A percentile compares a stretch with the other conserved stretches of the same genome.
These are phyloP conservation scores for Gymnoscelis rufifasciata DNA, from an alignment of 2,888 invertebrate genomes.

Conservation along the genomic window DNA sequence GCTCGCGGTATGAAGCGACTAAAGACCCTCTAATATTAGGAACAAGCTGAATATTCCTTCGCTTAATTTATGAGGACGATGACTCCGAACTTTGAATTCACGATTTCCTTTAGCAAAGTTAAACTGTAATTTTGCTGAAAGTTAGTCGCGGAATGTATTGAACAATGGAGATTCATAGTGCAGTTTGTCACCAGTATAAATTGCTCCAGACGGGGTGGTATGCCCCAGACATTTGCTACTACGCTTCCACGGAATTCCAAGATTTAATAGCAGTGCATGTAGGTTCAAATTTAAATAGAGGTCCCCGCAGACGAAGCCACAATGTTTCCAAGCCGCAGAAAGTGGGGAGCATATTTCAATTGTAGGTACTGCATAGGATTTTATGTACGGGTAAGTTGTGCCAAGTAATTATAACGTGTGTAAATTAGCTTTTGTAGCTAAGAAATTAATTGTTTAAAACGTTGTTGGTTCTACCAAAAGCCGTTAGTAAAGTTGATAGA, in stretches of 20 bases:
- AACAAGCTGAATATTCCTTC: too few species aligned
- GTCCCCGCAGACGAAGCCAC: not conserved
- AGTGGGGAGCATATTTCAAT: not conserved
- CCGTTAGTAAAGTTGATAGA: too few species aligned
- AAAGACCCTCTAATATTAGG: too few species aligned
- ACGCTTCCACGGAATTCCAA: not conserved
- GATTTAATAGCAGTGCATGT: not conserved
- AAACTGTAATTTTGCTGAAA: not conserved
- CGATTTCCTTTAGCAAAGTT: not conserved
- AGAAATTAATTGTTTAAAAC: too few species aligned
- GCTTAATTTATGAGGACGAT: too few species aligned
- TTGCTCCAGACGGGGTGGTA: constrained; percentile 1
- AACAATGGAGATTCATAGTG: constrained; percentile 2
- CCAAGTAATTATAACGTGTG: too few species aligned
- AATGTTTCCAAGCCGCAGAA: not conserved
- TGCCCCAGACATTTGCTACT: not conserved
- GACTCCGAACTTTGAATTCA: too few species aligned
- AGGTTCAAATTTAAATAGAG: not conserved
- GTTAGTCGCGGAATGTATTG: not conserved
- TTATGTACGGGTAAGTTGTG: not conserved
- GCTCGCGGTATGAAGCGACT: too few species aligned
- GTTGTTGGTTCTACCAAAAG: too few species aligned
- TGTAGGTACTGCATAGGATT: not conserved
- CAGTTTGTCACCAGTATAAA: constrained; percentile 4
- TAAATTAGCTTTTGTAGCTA: too few species aligned